These are phyloP conservation scores for Aspidiotus destructor DNA, from an alignment of 2,888 invertebrate genomes.

Conservation along the genomic window DNA sequence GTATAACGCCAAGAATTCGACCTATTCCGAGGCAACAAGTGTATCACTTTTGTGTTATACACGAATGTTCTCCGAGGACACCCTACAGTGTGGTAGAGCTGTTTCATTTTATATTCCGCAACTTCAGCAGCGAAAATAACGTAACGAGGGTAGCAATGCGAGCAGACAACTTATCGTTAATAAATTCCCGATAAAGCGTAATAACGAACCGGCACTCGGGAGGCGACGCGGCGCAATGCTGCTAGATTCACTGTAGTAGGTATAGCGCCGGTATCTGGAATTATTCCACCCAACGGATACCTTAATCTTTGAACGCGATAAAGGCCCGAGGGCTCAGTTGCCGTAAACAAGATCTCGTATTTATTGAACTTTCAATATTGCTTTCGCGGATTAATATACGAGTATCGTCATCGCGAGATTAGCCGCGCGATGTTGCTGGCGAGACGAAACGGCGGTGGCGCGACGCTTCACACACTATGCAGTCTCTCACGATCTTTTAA, in stretches of 20 bases:
- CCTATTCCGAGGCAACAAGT: slow-evolving; percentile 17
- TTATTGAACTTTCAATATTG: slow-evolving; percentile 6
- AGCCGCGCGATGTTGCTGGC: not conserved
- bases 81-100: not conserved
- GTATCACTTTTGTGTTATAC: not conserved
- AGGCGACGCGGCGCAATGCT: not conserved
- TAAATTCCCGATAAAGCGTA: slow-evolving; percentile 26
- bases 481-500: too few species aligned
- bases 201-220: slow-evolving; percentile 16
- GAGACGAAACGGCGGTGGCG: too few species aligned
- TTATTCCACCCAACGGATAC: slow-evolving; percentile 24
- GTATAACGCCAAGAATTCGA: not conserved
- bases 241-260: not conserved
- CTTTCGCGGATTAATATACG: not conserved
- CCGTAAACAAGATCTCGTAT: not conserved
- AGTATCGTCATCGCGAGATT: not conserved
- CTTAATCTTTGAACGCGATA: slow-evolving; percentile 20
- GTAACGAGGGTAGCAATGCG: not conserved
- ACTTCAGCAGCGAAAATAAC: not conserved
- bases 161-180: slow-evolving; percentile 23
- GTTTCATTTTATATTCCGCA: slow-evolving; percentile 23
- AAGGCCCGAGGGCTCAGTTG: slow-evolving; percentile 17
- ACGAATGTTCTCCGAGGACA: slow-evolving; percentile 20
- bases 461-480: too few species aligned
- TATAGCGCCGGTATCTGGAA: slow-evolving; percentile 2